phyloP scores from a whole-genome alignment of 2,113 vertebrate species.

The Shinisaurus crocodilurus region DNA sequence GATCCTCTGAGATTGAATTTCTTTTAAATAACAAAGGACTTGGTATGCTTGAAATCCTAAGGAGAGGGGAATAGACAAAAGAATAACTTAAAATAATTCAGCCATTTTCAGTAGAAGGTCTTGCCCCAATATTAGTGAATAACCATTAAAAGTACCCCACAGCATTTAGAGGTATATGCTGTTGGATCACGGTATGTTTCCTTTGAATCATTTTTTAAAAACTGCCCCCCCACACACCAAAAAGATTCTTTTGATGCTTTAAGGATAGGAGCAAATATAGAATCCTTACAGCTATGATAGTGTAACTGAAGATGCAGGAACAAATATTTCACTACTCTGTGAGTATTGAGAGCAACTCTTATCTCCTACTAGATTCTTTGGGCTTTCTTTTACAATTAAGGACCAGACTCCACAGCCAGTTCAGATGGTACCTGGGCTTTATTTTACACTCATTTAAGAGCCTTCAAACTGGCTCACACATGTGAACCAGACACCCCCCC shows the following conservation, averaged over 20 bases:
- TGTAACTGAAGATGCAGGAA: neutral
- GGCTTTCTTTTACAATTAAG: neutral
- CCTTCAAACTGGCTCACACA: neutral
- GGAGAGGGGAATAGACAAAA: slow-evolving; percentile 45
- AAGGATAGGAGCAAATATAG: neutral
- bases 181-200: neutral
- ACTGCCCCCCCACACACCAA: neutral
- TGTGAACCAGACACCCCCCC: neutral
- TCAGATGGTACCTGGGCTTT: neutral
- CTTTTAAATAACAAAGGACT: slow-evolving; percentile 96
- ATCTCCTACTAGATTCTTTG: neutral
- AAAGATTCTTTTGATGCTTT: neutral
- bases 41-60: slow-evolving; percentile 97
- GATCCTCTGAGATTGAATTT: slow-evolving; percentile 69
- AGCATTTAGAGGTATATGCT: neutral
- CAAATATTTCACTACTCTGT: neutral
- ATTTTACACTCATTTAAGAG: neutral
- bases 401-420: neutral
- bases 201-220: neutral
- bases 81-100: neutral
- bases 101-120: slow-evolving; percentile 7
- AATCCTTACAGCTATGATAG: neutral
- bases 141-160: neutral
- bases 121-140: neutral
- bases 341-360: neutral